phyloP scores from a whole-genome alignment of 2,113 vertebrate species.

The Hemichromis elongatus region DNA sequence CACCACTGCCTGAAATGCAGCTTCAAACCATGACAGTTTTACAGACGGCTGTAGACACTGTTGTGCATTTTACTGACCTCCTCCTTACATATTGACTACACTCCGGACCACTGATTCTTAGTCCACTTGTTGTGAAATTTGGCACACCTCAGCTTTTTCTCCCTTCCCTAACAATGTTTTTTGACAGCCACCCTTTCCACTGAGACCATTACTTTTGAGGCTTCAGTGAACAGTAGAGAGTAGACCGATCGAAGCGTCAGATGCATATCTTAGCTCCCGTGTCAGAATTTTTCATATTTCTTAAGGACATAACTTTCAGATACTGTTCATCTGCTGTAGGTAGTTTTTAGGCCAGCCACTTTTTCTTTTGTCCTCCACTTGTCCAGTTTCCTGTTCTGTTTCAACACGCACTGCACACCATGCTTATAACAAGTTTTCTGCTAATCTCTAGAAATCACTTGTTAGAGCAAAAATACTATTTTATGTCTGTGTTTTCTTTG shows the following conservation, averaged over 20 bases:
- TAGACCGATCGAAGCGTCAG: not conserved
- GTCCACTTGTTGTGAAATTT: not conserved
- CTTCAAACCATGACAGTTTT: not conserved
- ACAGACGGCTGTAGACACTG: not conserved
- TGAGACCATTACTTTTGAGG: not conserved
- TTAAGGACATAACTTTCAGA: not conserved
- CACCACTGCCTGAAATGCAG: not conserved
- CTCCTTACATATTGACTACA: not conserved
- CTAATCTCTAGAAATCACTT: not conserved
- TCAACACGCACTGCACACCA: not conserved
- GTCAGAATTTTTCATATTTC: not conserved
- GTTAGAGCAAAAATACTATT: not conserved
- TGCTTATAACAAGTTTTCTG: not conserved
- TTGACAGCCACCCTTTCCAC: not conserved
- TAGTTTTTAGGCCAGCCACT: not conserved
- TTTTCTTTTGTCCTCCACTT: not conserved
- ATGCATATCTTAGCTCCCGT: not conserved
- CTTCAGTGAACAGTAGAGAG: not conserved
- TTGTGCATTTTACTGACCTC: not conserved
- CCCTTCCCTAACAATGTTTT: not conserved
- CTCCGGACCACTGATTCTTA: not conserved
- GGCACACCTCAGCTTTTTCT: not conserved
- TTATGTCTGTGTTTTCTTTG: not conserved
- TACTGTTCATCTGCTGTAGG: not conserved
- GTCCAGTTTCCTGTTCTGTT: not conserved